Evolutionary conservation across 1,140 invertebrate genomes (phyloP).

Genomic region (Coelopa frigida): DNA sequence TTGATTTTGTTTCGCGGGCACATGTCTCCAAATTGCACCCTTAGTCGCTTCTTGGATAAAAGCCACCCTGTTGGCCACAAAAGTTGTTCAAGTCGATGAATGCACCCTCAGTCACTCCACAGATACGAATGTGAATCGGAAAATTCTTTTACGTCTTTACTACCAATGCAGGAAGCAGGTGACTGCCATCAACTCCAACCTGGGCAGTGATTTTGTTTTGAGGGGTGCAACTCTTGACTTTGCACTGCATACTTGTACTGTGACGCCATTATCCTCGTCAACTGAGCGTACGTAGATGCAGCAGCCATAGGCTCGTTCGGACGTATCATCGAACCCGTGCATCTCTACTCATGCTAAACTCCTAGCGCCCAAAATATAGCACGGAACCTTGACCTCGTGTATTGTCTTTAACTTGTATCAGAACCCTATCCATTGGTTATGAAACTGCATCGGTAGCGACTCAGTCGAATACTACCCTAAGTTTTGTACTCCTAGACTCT

Average conservation of each 20-base stretch:
- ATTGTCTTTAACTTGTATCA: not conserved
- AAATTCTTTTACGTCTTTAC: too few species aligned
- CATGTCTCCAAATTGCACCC: conserved; percentile 20
- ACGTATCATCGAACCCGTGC: not conserved
- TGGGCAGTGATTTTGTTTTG: not conserved
- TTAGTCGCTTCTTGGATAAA: conserved; percentile 18
- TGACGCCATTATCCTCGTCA: not conserved
- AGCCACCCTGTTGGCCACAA: conserved; percentile 31
- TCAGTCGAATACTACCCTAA: not conserved
- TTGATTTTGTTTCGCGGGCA: conserved; percentile 20
- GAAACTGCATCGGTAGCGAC: not conserved
- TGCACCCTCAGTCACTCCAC: conserved; percentile 7
- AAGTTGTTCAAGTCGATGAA: conserved; percentile 14
- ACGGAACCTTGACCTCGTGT: not conserved
- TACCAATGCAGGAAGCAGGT: too few species aligned
- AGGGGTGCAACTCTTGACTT: conserved; percentile 1
- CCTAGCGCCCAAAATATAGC: not conserved
- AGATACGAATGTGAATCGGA: too few species aligned
- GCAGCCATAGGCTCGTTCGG: not conserved
- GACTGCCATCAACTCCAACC: too few species aligned
- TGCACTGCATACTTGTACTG: not conserved
- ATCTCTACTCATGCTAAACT: not conserved
- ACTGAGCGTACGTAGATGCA: not conserved
- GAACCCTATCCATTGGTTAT: not conserved
- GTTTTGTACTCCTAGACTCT: not conserved